phyloP scores from a whole-genome alignment of 2,797 vertebrate genomes.

The Muraenolepis orangiensis region DNA sequence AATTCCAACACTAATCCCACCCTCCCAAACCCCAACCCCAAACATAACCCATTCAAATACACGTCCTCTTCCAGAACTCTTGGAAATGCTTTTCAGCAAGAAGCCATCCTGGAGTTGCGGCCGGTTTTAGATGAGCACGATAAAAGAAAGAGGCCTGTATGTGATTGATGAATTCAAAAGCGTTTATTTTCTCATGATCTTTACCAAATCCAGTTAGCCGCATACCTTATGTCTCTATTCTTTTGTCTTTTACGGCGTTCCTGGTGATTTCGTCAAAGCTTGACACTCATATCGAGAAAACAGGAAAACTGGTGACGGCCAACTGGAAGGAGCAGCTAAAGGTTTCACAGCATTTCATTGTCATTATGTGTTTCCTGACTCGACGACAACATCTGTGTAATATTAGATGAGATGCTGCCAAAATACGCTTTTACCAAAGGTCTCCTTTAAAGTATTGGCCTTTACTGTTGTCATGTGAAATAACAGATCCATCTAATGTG shows the following conservation, averaged over 20 bases:
- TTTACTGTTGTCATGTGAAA: neutral
- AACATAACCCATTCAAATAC: neutral
- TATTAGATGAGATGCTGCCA: neutral
- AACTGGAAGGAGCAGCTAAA: conserved; percentile 86
- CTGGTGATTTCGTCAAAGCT: conserved; percentile 59
- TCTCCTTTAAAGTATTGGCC: neutral
- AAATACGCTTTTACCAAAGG: neutral
- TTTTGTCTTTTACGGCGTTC: conserved; percentile 5
- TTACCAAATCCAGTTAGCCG: neutral
- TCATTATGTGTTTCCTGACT: neutral
- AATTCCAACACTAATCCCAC: neutral
- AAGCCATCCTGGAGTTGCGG: conserved; percentile 78
- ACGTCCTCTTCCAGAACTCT: conserved; percentile 71
- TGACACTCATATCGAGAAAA: conserved; percentile 78
- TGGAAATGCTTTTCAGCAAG: conserved; percentile 81
- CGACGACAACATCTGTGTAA: neutral
- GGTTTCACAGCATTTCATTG: conserved; percentile 50
- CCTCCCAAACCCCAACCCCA: neutral
- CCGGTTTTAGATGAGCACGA: conserved; percentile 77
- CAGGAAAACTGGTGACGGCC: conserved; percentile 73
- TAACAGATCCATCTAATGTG: neutral
- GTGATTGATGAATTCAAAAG: conserved; percentile 27
- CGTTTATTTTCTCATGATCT: neutral
- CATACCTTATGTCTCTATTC: neutral
- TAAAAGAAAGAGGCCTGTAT: conserved; percentile 82